Base-by-base conservation (phyloP, 2,113 vertebrate species). In the Dolichallabes microphthalmus region DNA sequence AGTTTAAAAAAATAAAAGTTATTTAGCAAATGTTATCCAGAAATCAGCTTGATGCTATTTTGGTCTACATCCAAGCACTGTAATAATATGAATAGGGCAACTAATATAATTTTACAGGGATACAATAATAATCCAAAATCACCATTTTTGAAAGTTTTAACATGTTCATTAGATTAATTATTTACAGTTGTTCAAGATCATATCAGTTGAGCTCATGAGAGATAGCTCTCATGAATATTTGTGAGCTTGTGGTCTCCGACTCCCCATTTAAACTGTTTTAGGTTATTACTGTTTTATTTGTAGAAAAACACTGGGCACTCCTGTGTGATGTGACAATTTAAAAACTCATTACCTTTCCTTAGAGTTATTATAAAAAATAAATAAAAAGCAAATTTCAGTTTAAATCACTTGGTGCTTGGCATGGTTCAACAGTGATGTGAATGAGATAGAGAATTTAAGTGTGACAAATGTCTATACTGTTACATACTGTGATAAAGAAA, bases 221-320 rank as follows among this genome's bases (percentile, higher is more conserved):
- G 55, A 20, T 63, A 17, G 64, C 13, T 11, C 13, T 68, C 3
- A 25, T 81, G 57, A 45, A 17, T 22, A 17, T 12, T 58, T 58
- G n/a, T 61, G 13, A 45, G 66, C 22, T 52, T 45, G 39, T n/a
- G 22, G 52, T 63, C 79, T 50, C 22, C 19, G 3, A 17, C 13
- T 5, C 30, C 25, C 19, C 30, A 78, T 20, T 35, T 57, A 39
- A 4, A 35, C 13, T 14, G 6, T 39, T 39, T 45, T 45, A 13
- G 71, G 19, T 13, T 76, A 77, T 60, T 79, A 35, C 53, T 79
- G 27, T 60, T 53, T 73, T 25, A 25, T 73, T 73, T 73, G 22
- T 25, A 39, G 35, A 73, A 73, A 25, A 25, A 50, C 39, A 74
- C 35, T 25, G 35, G 35, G 15, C 50, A 22, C 10, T 25, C 25